Evolutionary conservation across 2,888 invertebrate genomes (phyloP).

Genomic region (Diaperis boleti): DNA sequence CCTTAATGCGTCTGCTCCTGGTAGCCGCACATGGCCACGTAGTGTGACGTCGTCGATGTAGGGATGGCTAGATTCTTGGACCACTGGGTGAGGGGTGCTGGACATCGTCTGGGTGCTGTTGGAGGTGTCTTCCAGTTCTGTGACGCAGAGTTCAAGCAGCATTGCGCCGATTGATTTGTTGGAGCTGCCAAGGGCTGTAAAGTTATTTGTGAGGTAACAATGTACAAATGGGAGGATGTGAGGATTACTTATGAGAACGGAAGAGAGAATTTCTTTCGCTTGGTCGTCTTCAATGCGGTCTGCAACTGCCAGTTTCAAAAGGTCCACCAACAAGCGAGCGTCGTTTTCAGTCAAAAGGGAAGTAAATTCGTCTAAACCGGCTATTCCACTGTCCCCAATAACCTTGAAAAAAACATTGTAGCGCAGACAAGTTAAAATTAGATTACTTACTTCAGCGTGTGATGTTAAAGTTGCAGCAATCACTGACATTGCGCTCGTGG

Average conservation of each 20-base stretch:
- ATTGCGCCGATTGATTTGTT: constrained; percentile 83
- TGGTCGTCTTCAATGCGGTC: constrained; percentile 78
- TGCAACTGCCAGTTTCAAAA: constrained; percentile 90
- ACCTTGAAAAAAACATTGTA: constrained; percentile 68
- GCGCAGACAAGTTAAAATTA: too few relatives aligned
- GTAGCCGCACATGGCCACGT: constrained; percentile 79
- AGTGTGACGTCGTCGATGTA: constrained; percentile 89
- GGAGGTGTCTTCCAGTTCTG: constrained; percentile 93
- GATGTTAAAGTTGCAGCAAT: constrained; percentile 93
- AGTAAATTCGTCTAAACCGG: constrained; percentile 88
- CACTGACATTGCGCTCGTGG: constrained; percentile 92
- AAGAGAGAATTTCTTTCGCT: constrained; percentile 79
- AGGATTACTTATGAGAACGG: constrained; percentile 82
- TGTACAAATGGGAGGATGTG: background rate
- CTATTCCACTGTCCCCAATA: constrained; percentile 70
- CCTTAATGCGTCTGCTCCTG: constrained; percentile 88
- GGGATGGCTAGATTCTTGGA: constrained; percentile 96
- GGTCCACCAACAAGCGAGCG: constrained; percentile 88
- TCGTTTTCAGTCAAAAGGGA: constrained; percentile 88
- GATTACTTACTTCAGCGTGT: constrained; percentile 75
- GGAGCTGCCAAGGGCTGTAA: constrained; percentile 76
- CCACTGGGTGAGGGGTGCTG: constrained; percentile 84
- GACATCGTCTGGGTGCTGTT: constrained; percentile 76
- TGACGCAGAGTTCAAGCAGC: constrained; percentile 93
- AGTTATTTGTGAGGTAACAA: too few relatives aligned